Conservation (phyloP, 2,113 vertebrate species). For the Sceloporus undulatus region DNA sequence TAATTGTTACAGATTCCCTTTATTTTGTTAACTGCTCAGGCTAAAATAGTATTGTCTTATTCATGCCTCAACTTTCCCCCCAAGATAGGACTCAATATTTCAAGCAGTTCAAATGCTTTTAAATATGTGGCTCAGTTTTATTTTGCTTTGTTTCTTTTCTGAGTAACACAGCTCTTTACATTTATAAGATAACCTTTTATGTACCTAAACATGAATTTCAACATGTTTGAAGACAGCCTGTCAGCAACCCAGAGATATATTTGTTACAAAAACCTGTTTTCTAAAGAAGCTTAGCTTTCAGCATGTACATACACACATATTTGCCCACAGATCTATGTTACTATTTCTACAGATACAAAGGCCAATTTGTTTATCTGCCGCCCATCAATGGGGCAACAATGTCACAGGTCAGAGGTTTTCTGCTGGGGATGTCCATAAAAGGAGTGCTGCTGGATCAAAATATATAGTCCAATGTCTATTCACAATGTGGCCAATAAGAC, state of each 20-base stretch:
- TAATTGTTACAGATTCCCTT: not conserved
- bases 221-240: not conserved
- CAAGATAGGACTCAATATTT: not conserved
- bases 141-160: not conserved
- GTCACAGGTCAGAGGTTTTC: not conserved
- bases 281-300: not conserved
- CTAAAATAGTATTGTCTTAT: not conserved
- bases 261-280: not conserved
- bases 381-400: not conserved
- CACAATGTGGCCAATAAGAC: not conserved
- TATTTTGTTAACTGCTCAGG: slow-evolving; percentile 1
- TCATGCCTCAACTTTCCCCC: no score
- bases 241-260: not conserved
- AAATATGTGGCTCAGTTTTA: not conserved
- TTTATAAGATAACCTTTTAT: slow-evolving; percentile 3
- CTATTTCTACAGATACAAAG: slow-evolving; percentile 9
- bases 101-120: not conserved
- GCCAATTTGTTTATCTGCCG: not conserved
- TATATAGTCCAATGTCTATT: not conserved
- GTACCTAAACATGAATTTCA: slow-evolving; percentile 4
- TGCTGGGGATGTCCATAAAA: not conserved
- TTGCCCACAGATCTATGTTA: not conserved
- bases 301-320: not conserved
- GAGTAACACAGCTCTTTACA: slow-evolving; percentile 6
- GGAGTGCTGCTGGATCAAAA: not conserved